These are phyloP conservation scores for Capromys pilorides DNA, from an alignment of 2,797 vertebrate genomes.

Conservation along the genomic window DNA sequence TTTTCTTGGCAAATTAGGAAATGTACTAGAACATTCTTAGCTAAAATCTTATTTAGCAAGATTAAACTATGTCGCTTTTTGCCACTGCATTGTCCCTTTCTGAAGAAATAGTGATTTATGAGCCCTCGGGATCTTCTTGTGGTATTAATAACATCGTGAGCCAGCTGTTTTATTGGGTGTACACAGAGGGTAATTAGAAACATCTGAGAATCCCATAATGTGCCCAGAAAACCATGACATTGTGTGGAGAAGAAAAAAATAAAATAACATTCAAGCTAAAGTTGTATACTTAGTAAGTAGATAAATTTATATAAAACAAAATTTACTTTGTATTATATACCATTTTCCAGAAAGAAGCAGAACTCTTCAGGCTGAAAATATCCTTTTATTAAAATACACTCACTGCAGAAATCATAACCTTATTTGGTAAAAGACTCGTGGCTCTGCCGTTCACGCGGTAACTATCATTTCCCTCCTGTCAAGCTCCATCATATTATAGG, in stretches of 20 bases:
- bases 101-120: conserved; percentile 72
- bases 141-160: conserved; percentile 70
- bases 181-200: conserved; percentile 80
- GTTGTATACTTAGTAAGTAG: conserved; percentile 62
- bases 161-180: conserved; percentile 80
- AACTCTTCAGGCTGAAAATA: conserved; percentile 62
- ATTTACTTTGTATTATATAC: conserved; percentile 32
- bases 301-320: conserved; percentile 47
- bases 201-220: conserved; percentile 73
- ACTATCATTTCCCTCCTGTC: conserved; percentile 85
- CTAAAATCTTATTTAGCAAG: conserved; percentile 54
- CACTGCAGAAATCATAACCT: conserved; percentile 78
- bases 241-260: conserved; percentile 50
- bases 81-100: conserved; percentile 59
- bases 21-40: background rate
- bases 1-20: conserved; percentile 17
- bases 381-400: conserved; percentile 58
- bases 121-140: conserved; percentile 66
- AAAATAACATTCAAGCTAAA: background rate
- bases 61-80: conserved; percentile 56
- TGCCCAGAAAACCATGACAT: conserved; percentile 47
- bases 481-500: conserved; percentile 81
- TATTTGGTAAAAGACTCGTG: conserved; percentile 84
- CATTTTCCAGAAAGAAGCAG: conserved; percentile 46
- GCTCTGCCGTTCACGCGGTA: conserved; percentile 80